Evolutionary conservation across 2,797 vertebrate species (phyloP).

Genomic region (Gymnoscopelus microlampas): DNA sequence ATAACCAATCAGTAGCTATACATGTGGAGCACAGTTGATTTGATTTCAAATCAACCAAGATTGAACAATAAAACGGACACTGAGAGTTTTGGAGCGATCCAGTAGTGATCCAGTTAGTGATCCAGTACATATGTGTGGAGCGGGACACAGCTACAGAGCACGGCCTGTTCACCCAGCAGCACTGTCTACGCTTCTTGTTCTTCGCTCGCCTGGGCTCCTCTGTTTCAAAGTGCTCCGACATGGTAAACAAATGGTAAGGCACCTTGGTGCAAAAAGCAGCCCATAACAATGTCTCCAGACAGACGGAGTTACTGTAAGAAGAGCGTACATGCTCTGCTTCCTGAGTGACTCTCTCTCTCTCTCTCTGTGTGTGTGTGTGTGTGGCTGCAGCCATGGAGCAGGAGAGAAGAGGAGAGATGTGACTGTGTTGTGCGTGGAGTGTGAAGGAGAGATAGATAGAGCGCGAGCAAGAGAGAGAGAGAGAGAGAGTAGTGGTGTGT

Average conservation of each 20-base stretch:
- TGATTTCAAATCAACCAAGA: too few relatives aligned
- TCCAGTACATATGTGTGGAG: too few relatives aligned
- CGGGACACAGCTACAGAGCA: too few relatives aligned
- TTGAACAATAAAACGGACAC: too few relatives aligned
- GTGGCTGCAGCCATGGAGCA: conserved; percentile 11
- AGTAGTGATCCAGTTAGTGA: too few relatives aligned
- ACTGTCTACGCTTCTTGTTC: conserved; percentile 5
- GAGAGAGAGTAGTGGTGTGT: conserved; percentile 5
- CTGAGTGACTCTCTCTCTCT: conserved; percentile 25
- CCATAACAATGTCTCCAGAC: conserved; percentile 34
- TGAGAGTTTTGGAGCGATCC: too few relatives aligned
- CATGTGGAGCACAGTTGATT: too few relatives aligned
- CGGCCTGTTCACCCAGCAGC: too few relatives aligned
- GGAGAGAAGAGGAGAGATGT: conserved; percentile 31
- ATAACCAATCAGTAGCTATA: too few relatives aligned
- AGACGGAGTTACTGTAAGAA: conserved; percentile 33
- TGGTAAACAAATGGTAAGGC: conserved; percentile 52
- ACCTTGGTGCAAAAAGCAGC: conserved; percentile 15
- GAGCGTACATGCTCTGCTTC: conserved; percentile 29
- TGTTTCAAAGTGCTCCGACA: conserved; percentile 19
- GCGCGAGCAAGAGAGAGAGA: conserved; percentile 38
- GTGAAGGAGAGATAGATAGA: conserved; percentile 20
- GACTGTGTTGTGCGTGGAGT: conserved; percentile 19
- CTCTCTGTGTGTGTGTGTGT: not conserved
- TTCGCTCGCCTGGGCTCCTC: conserved; percentile 23